Conservation (phyloP, 2,888 invertebrate genomes). For the Phytoseiulus persimilis region DNA sequence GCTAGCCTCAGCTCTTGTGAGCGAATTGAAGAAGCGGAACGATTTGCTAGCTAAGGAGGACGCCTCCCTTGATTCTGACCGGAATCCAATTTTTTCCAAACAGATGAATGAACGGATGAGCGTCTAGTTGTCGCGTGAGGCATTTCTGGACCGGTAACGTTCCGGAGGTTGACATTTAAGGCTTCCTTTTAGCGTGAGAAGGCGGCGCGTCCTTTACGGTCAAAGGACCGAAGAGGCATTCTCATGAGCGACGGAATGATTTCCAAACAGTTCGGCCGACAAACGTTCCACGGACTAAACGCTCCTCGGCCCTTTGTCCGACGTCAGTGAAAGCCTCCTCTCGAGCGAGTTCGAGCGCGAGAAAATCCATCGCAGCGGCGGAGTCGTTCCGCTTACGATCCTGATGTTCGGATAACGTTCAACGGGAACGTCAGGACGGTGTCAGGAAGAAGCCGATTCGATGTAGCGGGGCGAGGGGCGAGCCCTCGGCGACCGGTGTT, state of each 20-base stretch:
- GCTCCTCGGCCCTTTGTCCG: background rate
- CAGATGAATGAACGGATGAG: background rate
- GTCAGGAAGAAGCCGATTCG: background rate
- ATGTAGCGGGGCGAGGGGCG: background rate
- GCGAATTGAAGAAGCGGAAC: too few relatives aligned
- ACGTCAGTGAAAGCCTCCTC: background rate
- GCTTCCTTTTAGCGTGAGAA: background rate
- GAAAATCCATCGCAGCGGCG: background rate
- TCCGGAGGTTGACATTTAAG: background rate
- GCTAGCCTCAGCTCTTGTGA: too few relatives aligned
- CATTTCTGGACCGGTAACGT: background rate
- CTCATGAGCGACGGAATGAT: background rate
- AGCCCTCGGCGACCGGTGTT: background rate
- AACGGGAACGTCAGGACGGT: background rate
- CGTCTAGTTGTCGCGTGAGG: background rate
- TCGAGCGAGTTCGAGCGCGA: background rate
- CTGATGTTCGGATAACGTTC: background rate
- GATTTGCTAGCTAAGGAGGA: too few relatives aligned
- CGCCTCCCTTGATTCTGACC: too few relatives aligned
- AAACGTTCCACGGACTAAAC: background rate
- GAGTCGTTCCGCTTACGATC: background rate
- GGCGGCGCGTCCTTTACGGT: background rate
- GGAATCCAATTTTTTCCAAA: background rate
- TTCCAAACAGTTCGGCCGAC: background rate
- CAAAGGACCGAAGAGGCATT: background rate